Conservation (phyloP, 2,888 invertebrate genomes). For the Drosophila atripex region DNA sequence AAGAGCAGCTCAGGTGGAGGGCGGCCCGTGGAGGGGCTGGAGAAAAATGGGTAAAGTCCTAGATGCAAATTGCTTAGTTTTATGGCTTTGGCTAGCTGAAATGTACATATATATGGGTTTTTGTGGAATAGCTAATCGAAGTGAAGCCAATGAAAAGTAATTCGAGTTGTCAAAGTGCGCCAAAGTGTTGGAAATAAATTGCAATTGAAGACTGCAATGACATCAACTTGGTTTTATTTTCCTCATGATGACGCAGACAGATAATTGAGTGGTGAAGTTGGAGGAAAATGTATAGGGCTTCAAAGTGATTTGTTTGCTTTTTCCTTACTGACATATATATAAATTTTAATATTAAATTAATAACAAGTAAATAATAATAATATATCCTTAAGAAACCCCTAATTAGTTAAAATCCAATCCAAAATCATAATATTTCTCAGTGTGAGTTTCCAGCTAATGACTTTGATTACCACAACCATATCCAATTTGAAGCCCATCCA, state of each 20-base stretch:
- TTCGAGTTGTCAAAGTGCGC: slow-evolving; percentile 24
- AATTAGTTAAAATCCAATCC: neutral
- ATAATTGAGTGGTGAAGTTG: slow-evolving; percentile 28
- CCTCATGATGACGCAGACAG: slow-evolving; percentile 6
- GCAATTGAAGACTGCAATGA: slow-evolving; percentile 10
- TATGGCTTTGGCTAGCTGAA: slow-evolving; percentile 42
- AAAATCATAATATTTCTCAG: neutral
- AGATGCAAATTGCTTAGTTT: slow-evolving; percentile 53
- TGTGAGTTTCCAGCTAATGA: neutral
- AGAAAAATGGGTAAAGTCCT: neutral
- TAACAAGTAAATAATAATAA: no score
- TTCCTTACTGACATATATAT: no score
- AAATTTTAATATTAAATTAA: no score
- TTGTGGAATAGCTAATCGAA: slow-evolving; percentile 38
- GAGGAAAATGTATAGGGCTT: neutral
- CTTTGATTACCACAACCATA: slow-evolving; percentile 16
- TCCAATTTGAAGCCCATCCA: neutral
- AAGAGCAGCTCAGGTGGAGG: neutral
- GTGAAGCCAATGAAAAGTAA: slow-evolving; percentile 53
- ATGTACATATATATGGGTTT: slow-evolving; percentile 6
- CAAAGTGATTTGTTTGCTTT: neutral
- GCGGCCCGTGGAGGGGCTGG: neutral
- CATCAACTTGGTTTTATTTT: slow-evolving; percentile 27
- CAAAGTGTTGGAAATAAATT: slow-evolving; percentile 21
- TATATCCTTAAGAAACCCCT: neutral